These are phyloP conservation scores for Julus scandinavius DNA, from an alignment of 2,888 invertebrate genomes.

Conservation along the genomic window DNA sequence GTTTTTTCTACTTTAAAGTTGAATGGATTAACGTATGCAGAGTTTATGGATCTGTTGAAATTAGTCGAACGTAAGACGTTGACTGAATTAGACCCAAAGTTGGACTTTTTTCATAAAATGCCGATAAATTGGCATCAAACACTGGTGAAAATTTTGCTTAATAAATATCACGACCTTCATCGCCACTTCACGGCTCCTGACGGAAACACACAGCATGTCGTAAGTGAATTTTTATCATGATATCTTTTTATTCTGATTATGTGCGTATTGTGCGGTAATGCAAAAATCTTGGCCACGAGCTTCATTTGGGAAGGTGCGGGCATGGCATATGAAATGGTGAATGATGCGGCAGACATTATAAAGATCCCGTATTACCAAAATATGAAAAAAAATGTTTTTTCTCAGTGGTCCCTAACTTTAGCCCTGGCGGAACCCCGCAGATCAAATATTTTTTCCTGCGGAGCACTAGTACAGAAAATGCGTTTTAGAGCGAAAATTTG, in stretches of 20 bases:
- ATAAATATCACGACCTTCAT: slow-evolving; percentile 72
- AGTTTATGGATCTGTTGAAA: slow-evolving; percentile 74
- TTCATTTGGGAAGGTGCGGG: no score
- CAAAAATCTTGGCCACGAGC: no score
- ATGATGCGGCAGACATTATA: not conserved
- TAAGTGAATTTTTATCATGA: slow-evolving; percentile 62
- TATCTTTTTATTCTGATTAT: no score
- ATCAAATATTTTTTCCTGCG: no score
- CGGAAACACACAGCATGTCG: slow-evolving; percentile 72
- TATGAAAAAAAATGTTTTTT: no score
- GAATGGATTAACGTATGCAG: slow-evolving; percentile 70
- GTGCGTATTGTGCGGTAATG: no score
- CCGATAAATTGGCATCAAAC: slow-evolving; percentile 75
- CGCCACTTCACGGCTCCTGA: slow-evolving; percentile 73
- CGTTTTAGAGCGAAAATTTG: no score
- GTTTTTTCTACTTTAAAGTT: slow-evolving; percentile 56
- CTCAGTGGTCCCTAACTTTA: no score
- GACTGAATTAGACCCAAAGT: slow-evolving; percentile 71
- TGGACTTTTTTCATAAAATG: slow-evolving; percentile 73
- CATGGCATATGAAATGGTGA: no score
- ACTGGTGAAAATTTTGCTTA: slow-evolving; percentile 72
- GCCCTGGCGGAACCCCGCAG: no score
- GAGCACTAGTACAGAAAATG: no score
- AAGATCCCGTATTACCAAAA: not conserved
- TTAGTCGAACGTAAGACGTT: slow-evolving; percentile 72